phyloP scores from a whole-genome alignment of 2,888 invertebrate genomes.

The Cosmia pyralina region DNA sequence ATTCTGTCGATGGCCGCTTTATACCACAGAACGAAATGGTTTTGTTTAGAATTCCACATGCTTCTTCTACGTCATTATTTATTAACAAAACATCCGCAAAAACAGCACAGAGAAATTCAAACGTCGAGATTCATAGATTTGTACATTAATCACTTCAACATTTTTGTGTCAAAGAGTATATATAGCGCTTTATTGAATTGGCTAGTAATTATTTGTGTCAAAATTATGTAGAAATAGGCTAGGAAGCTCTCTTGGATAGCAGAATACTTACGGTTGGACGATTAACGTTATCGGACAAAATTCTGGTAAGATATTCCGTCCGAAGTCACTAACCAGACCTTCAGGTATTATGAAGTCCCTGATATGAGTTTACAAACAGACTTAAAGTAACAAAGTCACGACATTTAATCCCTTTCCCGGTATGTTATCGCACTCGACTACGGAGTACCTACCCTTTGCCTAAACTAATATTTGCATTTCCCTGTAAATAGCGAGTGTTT shows the following conservation, averaged over 20 bases:
- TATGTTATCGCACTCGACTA: conserved; percentile 72
- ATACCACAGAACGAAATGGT: conserved; percentile 35
- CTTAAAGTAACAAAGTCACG: conserved; percentile 67
- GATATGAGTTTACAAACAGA: conserved; percentile 61
- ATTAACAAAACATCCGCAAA: conserved; percentile 50
- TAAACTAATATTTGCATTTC: conserved; percentile 79
- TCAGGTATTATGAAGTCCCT: conserved; percentile 52
- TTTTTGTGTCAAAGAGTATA: conserved; percentile 31
- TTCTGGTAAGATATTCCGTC: conserved; percentile 47
- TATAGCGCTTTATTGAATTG: conserved; percentile 28
- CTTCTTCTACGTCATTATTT: conserved; percentile 51
- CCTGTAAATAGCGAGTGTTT: conserved; percentile 74
- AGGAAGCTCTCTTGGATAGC: background rate
- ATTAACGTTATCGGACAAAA: conserved; percentile 34
- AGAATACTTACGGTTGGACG: background rate
- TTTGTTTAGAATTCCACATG: conserved; percentile 55
- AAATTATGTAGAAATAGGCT: background rate
- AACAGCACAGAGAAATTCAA: conserved; percentile 38
- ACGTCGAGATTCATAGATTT: conserved; percentile 35
- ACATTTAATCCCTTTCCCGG: conserved; percentile 73
- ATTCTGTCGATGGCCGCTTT: conserved; percentile 44
- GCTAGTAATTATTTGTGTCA: background rate
- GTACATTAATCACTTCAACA: conserved; percentile 38
- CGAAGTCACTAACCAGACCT: conserved; percentile 39
- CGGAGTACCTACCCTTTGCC: conserved; percentile 75